Evolutionary conservation across 1,140 invertebrate genomes (phyloP).

Genomic region (Lucilia cuprina): DNA sequence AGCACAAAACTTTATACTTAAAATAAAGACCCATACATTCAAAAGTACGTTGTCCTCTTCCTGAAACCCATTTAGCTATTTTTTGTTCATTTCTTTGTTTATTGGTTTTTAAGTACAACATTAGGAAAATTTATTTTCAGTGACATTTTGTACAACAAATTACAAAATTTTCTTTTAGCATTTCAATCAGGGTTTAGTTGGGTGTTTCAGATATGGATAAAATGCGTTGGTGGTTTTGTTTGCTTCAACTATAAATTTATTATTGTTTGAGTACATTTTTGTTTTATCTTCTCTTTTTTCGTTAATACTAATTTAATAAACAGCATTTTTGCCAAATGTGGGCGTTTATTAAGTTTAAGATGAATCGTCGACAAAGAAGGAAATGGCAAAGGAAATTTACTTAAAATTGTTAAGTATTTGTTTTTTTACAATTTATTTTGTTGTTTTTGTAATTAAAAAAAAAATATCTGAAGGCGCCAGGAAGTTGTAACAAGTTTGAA

Average conservation of each 20-base stretch:
- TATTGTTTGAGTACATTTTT: background rate
- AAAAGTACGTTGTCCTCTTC: background rate
- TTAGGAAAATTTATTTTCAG: background rate
- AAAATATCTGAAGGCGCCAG: background rate
- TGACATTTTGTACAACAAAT: background rate
- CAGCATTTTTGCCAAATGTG: background rate
- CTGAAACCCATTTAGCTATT: background rate
- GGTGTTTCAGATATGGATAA: too few relatives aligned
- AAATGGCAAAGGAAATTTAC: background rate
- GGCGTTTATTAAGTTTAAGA: background rate
- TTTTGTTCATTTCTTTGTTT: background rate
- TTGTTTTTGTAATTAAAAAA: too few relatives aligned
- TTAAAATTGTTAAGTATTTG: background rate
- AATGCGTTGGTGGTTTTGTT: background rate
- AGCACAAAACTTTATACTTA: background rate
- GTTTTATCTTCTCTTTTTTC: background rate
- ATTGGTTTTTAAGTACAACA: slow-evolving; percentile 6
- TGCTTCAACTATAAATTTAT: background rate
- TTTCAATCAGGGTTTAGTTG: background rate
- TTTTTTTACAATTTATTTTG: background rate
- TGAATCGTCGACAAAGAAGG: background rate
- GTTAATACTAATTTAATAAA: background rate
- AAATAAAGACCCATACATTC: background rate
- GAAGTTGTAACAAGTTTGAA: background rate
- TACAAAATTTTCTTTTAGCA: background rate